Conservation (phyloP, 2,797 vertebrate species). For the Clarias laeviceps region DNA sequence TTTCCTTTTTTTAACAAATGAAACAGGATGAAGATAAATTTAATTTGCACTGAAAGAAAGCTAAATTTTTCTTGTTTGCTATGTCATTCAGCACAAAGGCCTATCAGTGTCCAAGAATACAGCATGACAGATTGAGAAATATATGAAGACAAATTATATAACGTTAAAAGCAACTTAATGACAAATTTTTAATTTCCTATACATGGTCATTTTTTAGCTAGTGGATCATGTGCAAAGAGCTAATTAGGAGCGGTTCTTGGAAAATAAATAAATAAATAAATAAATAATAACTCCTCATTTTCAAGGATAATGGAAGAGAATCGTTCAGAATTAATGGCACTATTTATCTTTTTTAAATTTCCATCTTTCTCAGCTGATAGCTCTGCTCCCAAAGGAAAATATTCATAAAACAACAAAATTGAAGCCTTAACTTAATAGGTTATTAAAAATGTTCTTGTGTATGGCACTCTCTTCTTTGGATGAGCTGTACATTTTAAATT, state of each 20-base stretch:
- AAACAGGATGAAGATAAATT: background rate
- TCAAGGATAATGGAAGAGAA: slow-evolving; percentile 99
- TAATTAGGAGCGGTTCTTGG: slow-evolving; percentile 97
- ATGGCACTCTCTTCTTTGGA: slow-evolving; percentile 97
- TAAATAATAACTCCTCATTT: slow-evolving; percentile 94
- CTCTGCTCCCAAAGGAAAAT: slow-evolving; percentile 99
- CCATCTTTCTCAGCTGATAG: slow-evolving; percentile 97
- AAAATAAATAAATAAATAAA: slow-evolving; percentile 77
- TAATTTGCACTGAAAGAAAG: background rate
- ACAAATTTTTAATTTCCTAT: slow-evolving; percentile 99
- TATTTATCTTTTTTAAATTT: slow-evolving; percentile 99
- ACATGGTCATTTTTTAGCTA: slow-evolving; percentile 99
- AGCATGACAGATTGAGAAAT: slow-evolving; percentile 90
- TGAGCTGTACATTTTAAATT: slow-evolving; percentile 98
- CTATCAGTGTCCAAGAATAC: slow-evolving; percentile 88
- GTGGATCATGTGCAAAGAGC: slow-evolving; percentile 97
- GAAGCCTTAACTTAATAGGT: slow-evolving; percentile 99
- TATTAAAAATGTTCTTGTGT: slow-evolving; percentile 97
- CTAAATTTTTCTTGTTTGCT: background rate
- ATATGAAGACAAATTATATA: slow-evolving; percentile 99
- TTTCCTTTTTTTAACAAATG: background rate
- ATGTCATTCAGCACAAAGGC: slow-evolving; percentile 20
- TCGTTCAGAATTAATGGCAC: slow-evolving; percentile 99
- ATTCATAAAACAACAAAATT: slow-evolving; percentile 99
- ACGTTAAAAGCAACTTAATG: slow-evolving; percentile 94